Evolutionary conservation across 2,113 vertebrate species (phyloP), one percentile per base, ranked within the genome.

Genomic region (Megaceryle maxima): DNA sequence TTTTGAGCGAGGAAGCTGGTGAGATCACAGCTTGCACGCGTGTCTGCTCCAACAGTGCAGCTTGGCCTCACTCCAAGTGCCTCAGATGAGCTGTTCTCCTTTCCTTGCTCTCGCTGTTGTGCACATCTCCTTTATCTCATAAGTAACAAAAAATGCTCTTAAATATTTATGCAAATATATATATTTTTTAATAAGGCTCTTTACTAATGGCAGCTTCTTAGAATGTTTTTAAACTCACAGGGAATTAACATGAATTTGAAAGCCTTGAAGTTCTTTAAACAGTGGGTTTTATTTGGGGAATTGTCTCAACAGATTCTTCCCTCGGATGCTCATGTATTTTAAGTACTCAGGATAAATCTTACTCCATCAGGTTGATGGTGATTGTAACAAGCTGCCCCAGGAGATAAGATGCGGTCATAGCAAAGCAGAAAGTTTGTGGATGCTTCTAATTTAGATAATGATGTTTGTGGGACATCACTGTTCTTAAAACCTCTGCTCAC

Each of bases 1-100:
- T 19, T 55, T 15, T 12, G 53, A 29, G 43, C 37, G 33, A 5
- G 53, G 33, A 46, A 39, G 25, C 51, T 66, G 63, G 4, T 43
- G 43, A 44, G 79, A 20, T 59, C 14, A 1, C 6, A 31, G 35
- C 80, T 70, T 5, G 3, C 13, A 4, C 0, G 0, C 0, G 6
- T 24, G 12, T 43, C 63, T 80, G 15, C 26, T 70, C 8, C 7
- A 57, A 35, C 59, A 28, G 15, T 5, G 21, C 33, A 43, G 46
- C 50, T 84, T 62, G 67, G 37, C 37, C 26, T 78, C 57, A 2
- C 35, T 53, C 59, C 21, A 16, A 5, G 35, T 26, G 2, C 18
- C 72, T 12, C 2, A 37, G 60, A 25, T 4, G 44, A 68, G 37
- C 59, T 13, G 29, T 41, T 90, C 0, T 0, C 41, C 50, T 74